Percentiles rank a stretch among this genome's conserved stretches.
Conservation (phyloP, 2,888 invertebrate species). For the Leptarthrus brevirostris region DNA sequence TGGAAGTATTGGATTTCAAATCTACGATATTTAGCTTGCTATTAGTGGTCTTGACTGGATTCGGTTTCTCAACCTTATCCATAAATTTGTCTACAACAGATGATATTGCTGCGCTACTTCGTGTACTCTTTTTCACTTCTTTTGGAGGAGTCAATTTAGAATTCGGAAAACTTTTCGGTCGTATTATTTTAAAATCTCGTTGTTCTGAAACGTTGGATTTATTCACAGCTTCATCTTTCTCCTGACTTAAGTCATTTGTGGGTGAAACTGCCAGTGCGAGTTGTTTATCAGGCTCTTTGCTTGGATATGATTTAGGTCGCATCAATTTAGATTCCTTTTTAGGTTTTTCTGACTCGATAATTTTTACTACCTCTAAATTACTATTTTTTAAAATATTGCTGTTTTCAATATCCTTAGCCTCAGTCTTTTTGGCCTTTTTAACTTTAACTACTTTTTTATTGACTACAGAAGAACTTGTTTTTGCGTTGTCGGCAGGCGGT, state of each 20-base stretch:
- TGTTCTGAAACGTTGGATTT: constrained; percentile 50
- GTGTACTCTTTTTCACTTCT: constrained; percentile 61
- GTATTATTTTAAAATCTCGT: constrained; percentile 64
- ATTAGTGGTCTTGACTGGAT: background rate
- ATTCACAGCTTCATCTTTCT: constrained; percentile 48
- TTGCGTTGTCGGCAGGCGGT: constrained; percentile 49
- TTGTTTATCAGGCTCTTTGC: constrained; percentile 63
- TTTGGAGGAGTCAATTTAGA: constrained; percentile 65
- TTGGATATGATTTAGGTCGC: constrained; percentile 71
- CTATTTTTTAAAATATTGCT: constrained; percentile 59
- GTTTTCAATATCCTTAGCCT: constrained; percentile 53
- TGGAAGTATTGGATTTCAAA: constrained; percentile 14
- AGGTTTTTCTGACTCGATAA: constrained; percentile 45
- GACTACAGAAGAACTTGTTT: constrained; percentile 56
- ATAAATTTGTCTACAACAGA: constrained; percentile 54
- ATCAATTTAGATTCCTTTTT: constrained; percentile 68
- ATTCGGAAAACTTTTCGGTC: constrained; percentile 73
- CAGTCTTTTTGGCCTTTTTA: constrained; percentile 54
- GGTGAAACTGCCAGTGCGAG: background rate
- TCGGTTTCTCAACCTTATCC: constrained; percentile 47
- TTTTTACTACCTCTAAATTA: constrained; percentile 56
- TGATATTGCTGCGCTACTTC: constrained; percentile 59
- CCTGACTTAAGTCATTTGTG: constrained; percentile 53
- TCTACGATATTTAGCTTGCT: constrained; percentile 35
- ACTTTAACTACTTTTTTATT: constrained; percentile 62